phyloP scores from a whole-genome alignment of 2,888 invertebrate species.

The Orchesella flavescens region DNA sequence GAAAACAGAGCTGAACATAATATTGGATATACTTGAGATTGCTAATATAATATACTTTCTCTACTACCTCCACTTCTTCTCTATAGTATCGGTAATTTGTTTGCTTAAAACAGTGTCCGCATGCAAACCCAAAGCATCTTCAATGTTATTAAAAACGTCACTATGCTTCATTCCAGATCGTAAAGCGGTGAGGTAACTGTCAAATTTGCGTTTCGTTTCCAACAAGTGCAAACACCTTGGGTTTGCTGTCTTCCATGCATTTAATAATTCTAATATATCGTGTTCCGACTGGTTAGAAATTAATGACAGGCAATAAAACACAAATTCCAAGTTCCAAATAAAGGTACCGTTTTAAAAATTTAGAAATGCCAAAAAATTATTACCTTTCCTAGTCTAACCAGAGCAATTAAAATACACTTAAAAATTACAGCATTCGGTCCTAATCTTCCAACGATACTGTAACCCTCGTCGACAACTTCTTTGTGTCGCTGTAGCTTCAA shows the following conservation, averaged over 20 bases:
- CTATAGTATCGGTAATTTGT: slow-evolving; percentile 26
- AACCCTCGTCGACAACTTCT: slow-evolving; percentile 67
- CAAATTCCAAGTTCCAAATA: background rate
- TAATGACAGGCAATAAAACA: background rate
- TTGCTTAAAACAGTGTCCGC: slow-evolving; percentile 47
- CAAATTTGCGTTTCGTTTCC: slow-evolving; percentile 67
- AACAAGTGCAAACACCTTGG: slow-evolving; percentile 65
- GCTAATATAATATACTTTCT: background rate
- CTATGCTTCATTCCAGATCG: slow-evolving; percentile 66
- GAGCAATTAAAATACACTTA: slow-evolving; percentile 68
- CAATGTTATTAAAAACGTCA: slow-evolving; percentile 65
- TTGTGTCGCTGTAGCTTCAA: slow-evolving; percentile 67
- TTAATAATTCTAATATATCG: slow-evolving; percentile 64
- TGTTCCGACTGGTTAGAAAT: slow-evolving; percentile 63
- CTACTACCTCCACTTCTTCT: slow-evolving; percentile 66
- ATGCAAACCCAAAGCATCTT: slow-evolving; percentile 63
- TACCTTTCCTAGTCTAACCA: slow-evolving; percentile 68
- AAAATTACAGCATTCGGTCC: slow-evolving; percentile 66
- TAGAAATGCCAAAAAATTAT: slow-evolving; percentile 6
- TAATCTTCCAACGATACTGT: slow-evolving; percentile 66
- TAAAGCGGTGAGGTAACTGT: slow-evolving; percentile 63
- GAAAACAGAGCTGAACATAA: no score
- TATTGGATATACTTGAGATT: no score
- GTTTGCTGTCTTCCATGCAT: slow-evolving; percentile 66
- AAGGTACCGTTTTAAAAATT: background rate